These are phyloP conservation scores for Paratilapia polleni DNA, from an alignment of 2,113 vertebrate genomes.

Conservation along the genomic window DNA sequence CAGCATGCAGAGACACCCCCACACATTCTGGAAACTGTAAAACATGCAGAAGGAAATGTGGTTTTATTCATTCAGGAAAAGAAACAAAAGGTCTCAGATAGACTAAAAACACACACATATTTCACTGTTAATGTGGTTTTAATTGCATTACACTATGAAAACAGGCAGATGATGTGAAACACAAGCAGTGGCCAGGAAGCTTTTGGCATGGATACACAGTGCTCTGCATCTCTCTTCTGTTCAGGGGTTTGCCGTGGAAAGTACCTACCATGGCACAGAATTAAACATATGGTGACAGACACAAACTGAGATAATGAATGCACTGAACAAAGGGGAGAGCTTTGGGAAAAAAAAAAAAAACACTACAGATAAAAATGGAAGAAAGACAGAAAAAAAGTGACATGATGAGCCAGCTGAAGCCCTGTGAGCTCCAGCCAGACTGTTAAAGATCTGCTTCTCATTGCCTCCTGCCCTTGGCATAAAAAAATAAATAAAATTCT, in stretches of 20 bases:
- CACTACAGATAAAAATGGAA: not conserved
- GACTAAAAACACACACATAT: constrained; percentile 13
- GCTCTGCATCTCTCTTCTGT: not conserved
- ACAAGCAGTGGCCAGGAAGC: constrained; percentile 1
- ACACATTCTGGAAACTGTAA: constrained; percentile 21
- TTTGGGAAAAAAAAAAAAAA: not conserved
- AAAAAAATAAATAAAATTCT: constrained; percentile 18
- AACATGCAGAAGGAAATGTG: constrained; percentile 15
- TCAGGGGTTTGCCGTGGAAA: constrained; percentile 4
- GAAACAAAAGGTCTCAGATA: constrained; percentile 24
- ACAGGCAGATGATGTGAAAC: constrained; percentile 38
- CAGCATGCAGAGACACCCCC: constrained; percentile 5
- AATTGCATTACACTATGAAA: constrained; percentile 38
- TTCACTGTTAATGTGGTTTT: constrained; percentile 32
- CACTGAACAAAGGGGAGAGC: not conserved
- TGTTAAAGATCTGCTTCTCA: constrained; percentile 30
- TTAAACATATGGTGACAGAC: not conserved
- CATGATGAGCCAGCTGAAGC: not conserved
- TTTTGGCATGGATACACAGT: constrained; percentile 10
- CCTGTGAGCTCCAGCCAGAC: not conserved
- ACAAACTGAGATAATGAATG: not conserved
- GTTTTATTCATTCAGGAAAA: constrained; percentile 22
- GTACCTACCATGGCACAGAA: not conserved
- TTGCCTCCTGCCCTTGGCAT: constrained; percentile 14
- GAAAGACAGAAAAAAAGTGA: not conserved